These are phyloP conservation scores for Cephus spinipes DNA, from an alignment of 2,888 invertebrate species.

Conservation along the genomic window DNA sequence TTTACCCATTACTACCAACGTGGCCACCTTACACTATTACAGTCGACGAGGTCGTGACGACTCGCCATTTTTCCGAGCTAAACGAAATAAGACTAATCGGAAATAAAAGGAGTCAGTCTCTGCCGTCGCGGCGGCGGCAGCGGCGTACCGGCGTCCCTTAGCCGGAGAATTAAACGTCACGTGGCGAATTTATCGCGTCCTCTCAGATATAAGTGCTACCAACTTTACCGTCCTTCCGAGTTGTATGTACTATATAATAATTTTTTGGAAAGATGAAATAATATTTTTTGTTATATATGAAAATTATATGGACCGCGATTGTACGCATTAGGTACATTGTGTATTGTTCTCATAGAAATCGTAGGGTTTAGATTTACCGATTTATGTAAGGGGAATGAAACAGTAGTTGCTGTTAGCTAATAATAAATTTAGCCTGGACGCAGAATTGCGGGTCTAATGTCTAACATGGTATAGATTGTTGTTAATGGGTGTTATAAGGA, in stretches of 20 bases:
- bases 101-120: conserved; percentile 3
- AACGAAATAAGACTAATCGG: conserved; percentile 10
- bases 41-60: not conserved
- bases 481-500: conserved; percentile 65
- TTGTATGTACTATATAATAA: not conserved
- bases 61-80: not conserved
- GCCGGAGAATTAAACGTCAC: conserved; percentile 2
- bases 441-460: conserved; percentile 43
- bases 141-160: not conserved
- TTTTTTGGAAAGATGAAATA: not conserved
- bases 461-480: conserved; percentile 60
- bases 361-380: not conserved
- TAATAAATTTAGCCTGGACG: conserved; percentile 38
- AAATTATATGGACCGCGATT: not conserved
- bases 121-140: not conserved
- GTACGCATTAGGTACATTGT: not conserved
- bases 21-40: not conserved
- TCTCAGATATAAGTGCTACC: not conserved
- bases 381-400: not conserved
- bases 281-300: not conserved
- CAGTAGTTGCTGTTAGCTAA: conserved; percentile 20
- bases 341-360: not conserved
- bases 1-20: not conserved
- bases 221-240: not conserved
- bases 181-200: conserved; percentile 7